Evolutionary conservation across 2,113 vertebrate genomes (phyloP).

Genomic region (Crotalus helleri): DNA sequence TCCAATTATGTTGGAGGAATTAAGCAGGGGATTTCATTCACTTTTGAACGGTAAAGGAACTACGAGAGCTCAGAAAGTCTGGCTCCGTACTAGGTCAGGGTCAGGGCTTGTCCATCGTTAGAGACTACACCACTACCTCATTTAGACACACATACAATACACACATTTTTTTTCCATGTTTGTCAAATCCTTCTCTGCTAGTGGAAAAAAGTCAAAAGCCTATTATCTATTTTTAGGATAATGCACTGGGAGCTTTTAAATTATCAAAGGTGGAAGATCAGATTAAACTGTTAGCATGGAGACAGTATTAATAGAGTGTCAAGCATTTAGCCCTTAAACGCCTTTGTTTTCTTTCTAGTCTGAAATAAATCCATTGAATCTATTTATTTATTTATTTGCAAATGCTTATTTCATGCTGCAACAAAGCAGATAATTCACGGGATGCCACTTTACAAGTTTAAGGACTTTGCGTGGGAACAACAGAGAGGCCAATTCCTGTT

Average conservation of each 20-base stretch:
- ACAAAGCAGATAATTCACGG: slow-evolving; percentile 7
- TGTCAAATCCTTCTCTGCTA: neutral
- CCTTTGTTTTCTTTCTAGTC: slow-evolving; percentile 13
- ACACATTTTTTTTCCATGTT: neutral
- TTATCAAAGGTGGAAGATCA: neutral
- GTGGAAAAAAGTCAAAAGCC: neutral
- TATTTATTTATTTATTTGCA: slow-evolving; percentile 19
- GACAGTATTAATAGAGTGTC: neutral
- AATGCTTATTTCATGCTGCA: neutral
- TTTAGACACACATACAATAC: neutral
- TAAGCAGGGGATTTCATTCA: neutral
- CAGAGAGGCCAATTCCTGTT: neutral
- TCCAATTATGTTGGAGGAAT: neutral
- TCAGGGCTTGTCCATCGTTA: neutral
- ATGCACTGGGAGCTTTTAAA: slow-evolving; percentile 10
- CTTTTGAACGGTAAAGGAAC: neutral
- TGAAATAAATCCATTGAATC: slow-evolving; percentile 2
- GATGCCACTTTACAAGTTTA: neutral
- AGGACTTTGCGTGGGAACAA: neutral
- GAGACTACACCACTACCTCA: neutral
- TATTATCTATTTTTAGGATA: slow-evolving; percentile 1
- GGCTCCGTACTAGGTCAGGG: neutral
- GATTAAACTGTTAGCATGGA: neutral
- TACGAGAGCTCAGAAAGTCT: neutral
- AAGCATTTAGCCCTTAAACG: neutral